Conservation (phyloP, 1,140 invertebrate species). For the Chrysomallon squamiferum region DNA sequence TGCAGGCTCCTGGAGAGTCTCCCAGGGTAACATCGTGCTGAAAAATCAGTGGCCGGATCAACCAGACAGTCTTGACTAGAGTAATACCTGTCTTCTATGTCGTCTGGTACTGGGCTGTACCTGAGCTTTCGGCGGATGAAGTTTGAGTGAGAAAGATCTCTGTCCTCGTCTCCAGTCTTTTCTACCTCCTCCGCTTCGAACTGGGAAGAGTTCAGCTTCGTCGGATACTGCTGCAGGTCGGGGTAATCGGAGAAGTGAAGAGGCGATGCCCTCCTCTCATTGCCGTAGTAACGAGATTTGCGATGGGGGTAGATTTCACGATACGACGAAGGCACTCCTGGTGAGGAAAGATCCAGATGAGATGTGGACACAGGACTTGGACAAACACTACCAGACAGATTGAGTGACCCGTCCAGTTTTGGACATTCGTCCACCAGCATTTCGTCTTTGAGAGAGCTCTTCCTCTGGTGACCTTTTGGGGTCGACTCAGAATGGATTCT, state of each 20-base stretch:
- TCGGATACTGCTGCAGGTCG: conserved; percentile 38
- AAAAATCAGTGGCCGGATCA: neutral
- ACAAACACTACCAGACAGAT: neutral
- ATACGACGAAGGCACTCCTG: conserved; percentile 24
- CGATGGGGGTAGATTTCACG: conserved; percentile 55
- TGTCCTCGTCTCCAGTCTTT: neutral
- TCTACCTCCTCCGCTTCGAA: conserved; percentile 4
- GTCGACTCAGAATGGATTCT: too few relatives aligned
- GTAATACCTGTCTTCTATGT: neutral
- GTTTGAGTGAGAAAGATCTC: conserved; percentile 14
- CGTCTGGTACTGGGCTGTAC: neutral
- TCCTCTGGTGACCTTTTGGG: too few relatives aligned
- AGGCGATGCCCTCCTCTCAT: conserved; percentile 26
- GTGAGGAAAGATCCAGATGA: conserved; percentile 12
- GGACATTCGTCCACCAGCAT: too few relatives aligned
- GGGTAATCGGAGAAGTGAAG: conserved; percentile 35
- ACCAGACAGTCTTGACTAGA: conserved; percentile 2
- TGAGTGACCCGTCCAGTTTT: neutral
- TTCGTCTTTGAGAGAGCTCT: too few relatives aligned
- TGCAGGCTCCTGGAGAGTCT: neutral
- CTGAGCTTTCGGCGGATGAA: neutral
- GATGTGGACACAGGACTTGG: too few relatives aligned
- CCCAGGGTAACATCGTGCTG: neutral
- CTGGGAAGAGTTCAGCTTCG: conserved; percentile 21
- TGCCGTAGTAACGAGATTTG: conserved; percentile 29